These are phyloP conservation scores for Archocentrus centrarchus DNA, from an alignment of 2,113 vertebrate genomes.

Conservation along the genomic window DNA sequence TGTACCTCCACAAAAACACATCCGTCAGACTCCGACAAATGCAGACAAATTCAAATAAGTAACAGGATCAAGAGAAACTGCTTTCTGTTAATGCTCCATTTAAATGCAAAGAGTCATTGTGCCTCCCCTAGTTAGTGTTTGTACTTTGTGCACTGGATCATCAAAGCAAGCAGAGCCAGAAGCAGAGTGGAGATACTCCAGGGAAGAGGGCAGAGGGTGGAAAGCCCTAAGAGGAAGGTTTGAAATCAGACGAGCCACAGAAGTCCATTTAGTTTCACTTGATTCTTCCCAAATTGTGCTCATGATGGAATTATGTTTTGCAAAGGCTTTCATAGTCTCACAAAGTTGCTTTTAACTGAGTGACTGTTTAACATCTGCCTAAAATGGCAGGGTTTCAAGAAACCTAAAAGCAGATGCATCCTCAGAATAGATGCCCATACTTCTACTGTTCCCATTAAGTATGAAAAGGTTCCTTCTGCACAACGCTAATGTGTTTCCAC, in stretches of 20 bases:
- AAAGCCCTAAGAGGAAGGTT: slow-evolving; percentile 30
- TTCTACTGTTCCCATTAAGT: neutral
- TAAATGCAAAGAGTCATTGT: slow-evolving; percentile 79
- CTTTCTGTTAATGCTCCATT: slow-evolving; percentile 75
- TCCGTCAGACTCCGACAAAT: slow-evolving; percentile 16
- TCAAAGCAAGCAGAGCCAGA: slow-evolving; percentile 54
- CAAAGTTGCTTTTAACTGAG: neutral
- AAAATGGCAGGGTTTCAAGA: slow-evolving; percentile 30
- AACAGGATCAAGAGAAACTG: slow-evolving; percentile 49
- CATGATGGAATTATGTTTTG: neutral
- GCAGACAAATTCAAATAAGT: slow-evolving; percentile 52
- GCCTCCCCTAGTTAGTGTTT: slow-evolving; percentile 52
- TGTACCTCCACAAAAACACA: slow-evolving; percentile 26
- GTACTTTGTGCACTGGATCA: slow-evolving; percentile 49
- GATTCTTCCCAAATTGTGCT: neutral
- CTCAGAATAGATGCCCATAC: neutral
- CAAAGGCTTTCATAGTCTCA: neutral
- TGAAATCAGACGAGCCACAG: slow-evolving; percentile 23
- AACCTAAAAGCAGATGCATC: neutral
- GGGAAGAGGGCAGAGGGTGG: slow-evolving; percentile 18
- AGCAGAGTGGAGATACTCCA: slow-evolving; percentile 3
- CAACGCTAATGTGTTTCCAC: neutral
- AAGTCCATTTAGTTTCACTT: slow-evolving; percentile 26
- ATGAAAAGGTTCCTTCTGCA: neutral
- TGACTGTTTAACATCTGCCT: neutral